A percentile compares a stretch with the other conserved stretches of the same genome.
phyloP scores from a whole-genome alignment of 2,888 invertebrate genomes.

The Drosophila gaucha region DNA sequence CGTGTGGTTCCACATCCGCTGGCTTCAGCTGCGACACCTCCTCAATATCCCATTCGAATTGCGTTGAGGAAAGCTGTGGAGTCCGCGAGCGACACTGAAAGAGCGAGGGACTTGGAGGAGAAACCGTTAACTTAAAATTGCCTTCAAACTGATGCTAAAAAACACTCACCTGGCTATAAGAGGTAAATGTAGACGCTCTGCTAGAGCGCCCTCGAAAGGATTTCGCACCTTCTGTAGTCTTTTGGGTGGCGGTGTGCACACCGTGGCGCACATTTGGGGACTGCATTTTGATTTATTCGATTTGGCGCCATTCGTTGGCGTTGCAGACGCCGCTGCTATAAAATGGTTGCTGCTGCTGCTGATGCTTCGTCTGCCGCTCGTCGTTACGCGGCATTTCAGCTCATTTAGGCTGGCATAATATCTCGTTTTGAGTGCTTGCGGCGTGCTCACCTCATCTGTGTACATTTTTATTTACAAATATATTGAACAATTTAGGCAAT shows the following conservation, averaged over 20 bases:
- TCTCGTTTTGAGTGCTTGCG: constrained; percentile 53
- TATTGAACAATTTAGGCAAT: constrained; percentile 20
- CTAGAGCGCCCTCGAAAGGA: constrained; percentile 87
- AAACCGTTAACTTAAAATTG: background rate
- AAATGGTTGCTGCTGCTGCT: constrained; percentile 30
- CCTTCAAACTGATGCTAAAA: background rate
- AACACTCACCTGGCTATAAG: constrained; percentile 85
- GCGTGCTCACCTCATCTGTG: constrained; percentile 62
- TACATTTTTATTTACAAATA: constrained; percentile 46
- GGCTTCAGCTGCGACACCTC: constrained; percentile 88
- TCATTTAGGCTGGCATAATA: constrained; percentile 53
- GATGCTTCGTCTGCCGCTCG: constrained; percentile 46
- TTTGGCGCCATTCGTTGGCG: constrained; percentile 67
- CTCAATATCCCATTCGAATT: constrained; percentile 89
- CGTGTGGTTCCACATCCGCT: constrained; percentile 86
- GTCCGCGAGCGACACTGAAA: constrained; percentile 82
- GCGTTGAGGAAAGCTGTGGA: constrained; percentile 83
- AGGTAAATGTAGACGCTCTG: constrained; percentile 87
- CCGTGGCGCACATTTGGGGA: constrained; percentile 49
- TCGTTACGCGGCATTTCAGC: constrained; percentile 47
- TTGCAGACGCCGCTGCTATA: constrained; percentile 35
- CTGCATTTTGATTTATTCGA: constrained; percentile 50
- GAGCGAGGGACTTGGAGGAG: constrained; percentile 80
- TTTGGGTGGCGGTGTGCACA: constrained; percentile 86
- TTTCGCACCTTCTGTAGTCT: constrained; percentile 86